Percentiles rank a stretch among this genome's conserved stretches.
Conservation (phyloP, 2,797 vertebrate genomes). For the Liparis tanakae region DNA sequence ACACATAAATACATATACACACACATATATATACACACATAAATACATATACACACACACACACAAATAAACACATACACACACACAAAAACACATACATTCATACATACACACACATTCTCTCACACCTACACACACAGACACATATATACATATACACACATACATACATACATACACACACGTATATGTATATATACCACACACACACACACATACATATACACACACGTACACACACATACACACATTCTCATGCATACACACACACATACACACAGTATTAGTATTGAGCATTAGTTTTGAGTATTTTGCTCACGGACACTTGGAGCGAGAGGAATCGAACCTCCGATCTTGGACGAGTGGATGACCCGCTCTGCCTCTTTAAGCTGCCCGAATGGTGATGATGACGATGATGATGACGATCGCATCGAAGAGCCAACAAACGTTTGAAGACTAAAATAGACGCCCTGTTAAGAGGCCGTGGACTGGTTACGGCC, state of each 20-base stretch:
- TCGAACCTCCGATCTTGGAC: not conserved
- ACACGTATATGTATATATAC: no score
- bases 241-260: no score
- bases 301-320: not conserved
- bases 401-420: not conserved
- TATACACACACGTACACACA: no score
- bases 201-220: not conserved
- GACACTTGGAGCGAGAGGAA: not conserved
- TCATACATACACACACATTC: no score
- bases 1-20: no score
- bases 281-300: not conserved
- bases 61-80: no score
- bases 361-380: not conserved
- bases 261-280: not conserved
- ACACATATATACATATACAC: no score
- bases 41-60: no score
- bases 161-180: no score
- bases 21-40: no score
- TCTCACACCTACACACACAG: no score
- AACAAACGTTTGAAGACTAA: constrained; percentile 23
- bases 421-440: not conserved
- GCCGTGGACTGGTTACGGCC: not conserved
- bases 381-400: not conserved
- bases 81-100: no score
- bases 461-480: constrained; percentile 15